Percentiles rank a stretch among this genome's conserved stretches.
phyloP scores from a whole-genome alignment of 2,888 invertebrate species.

The Germaria angustata region DNA sequence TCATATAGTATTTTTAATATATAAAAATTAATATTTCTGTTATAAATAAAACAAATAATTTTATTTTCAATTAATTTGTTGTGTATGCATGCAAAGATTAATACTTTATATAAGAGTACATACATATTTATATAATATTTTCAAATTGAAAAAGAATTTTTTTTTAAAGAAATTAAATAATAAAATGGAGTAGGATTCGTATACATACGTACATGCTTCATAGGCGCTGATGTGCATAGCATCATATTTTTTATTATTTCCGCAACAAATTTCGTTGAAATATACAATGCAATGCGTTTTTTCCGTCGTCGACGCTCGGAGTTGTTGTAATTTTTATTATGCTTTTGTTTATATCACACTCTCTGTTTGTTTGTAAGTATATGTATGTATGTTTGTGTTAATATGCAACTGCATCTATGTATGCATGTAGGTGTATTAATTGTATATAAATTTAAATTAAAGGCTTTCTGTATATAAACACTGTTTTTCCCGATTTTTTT shows the following conservation, averaged over 20 bases:
- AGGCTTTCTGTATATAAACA: conserved; percentile 39
- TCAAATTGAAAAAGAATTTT: no score
- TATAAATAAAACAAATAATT: no score
- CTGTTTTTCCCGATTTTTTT: conserved; percentile 13
- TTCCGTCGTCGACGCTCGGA: conserved; percentile 13
- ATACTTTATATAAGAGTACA: no score
- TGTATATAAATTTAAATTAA: conserved; percentile 63
- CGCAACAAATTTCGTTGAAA: conserved; percentile 70
- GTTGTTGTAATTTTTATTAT: conserved; percentile 1
- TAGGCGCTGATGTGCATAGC: conserved; percentile 80
- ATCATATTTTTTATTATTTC: conserved; percentile 75
- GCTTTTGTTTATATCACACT: conserved; percentile 65
- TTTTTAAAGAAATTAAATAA: no score
- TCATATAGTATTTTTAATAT: no score
- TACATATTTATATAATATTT: no score
- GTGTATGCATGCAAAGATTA: no score
- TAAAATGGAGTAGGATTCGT: background rate
- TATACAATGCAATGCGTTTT: conserved; percentile 65
- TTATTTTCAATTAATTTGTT: no score
- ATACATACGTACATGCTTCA: conserved; percentile 79
- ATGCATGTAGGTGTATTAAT: conserved; percentile 32
- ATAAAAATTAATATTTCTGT: no score
- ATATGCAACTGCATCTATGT: no score
- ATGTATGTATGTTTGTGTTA: conserved; percentile 20
- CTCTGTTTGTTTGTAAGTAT: conserved; percentile 63